Evolutionary conservation across 2,797 vertebrate genomes (phyloP).

Genomic region (Dendrocincla tyrannina): DNA sequence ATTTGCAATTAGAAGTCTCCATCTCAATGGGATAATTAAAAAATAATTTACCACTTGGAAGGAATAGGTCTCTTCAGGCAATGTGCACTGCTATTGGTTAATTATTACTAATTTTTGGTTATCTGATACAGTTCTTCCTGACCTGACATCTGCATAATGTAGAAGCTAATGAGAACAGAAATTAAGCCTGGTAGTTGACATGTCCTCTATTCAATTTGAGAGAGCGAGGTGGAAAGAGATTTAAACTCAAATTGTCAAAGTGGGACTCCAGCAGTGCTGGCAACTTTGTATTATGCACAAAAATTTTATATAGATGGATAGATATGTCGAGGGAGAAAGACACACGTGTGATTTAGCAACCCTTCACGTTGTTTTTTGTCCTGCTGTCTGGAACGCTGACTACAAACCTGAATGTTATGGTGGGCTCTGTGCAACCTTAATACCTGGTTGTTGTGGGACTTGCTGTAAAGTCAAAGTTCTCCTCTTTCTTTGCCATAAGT

Average conservation of each 20-base stretch:
- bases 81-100: constrained; percentile 39
- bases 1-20: constrained; percentile 52
- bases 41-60: constrained; percentile 66
- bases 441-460: neutral
- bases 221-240: constrained; percentile 18
- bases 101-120: constrained; percentile 61
- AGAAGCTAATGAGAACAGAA: constrained; percentile 60
- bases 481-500: neutral
- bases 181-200: constrained; percentile 39
- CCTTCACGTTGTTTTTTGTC: neutral
- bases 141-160: constrained; percentile 62
- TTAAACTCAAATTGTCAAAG: constrained; percentile 6
- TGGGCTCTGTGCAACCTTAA: neutral
- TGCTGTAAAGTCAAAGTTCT: neutral
- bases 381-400: neutral
- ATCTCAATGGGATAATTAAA: constrained; percentile 55
- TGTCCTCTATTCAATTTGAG: neutral
- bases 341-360: neutral
- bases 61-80: constrained; percentile 42
- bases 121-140: constrained; percentile 37
- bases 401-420: neutral
- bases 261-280: neutral
- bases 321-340: neutral
- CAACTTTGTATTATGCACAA: neutral
- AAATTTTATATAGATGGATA: neutral